phyloP scores from a whole-genome alignment of 2,888 invertebrate genomes.

The Margaritifera margaritifera region DNA sequence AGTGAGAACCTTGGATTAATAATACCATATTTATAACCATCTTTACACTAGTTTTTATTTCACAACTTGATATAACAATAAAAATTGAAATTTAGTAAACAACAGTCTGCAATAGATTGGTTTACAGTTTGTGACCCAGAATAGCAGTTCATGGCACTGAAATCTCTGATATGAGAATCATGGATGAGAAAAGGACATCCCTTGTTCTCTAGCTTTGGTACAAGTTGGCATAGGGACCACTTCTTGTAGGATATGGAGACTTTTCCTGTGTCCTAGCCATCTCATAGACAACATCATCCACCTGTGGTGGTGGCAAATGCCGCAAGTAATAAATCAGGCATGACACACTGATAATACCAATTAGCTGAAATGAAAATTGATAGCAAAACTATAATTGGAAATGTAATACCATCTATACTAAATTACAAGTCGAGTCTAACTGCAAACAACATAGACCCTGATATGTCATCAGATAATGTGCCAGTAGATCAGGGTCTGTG shows the following conservation, averaged over 20 bases:
- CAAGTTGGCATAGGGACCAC: slow-evolving; percentile 50
- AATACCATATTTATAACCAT: too few relatives aligned
- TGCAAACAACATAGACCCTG: not conserved
- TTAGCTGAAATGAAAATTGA: slow-evolving; percentile 46
- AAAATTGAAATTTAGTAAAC: too few relatives aligned
- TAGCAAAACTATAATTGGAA: not conserved
- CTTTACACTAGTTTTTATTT: too few relatives aligned
- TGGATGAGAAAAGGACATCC: not conserved
- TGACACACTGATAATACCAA: slow-evolving; percentile 49
- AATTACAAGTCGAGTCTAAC: not conserved
- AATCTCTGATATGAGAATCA: too few relatives aligned
- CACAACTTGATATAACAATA: too few relatives aligned
- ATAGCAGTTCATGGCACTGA: too few relatives aligned
- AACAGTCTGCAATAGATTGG: too few relatives aligned
- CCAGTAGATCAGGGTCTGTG: too few relatives aligned
- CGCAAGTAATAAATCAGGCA: slow-evolving; percentile 49
- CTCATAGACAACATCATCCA: slow-evolving; percentile 66
- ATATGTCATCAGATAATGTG: not conserved
- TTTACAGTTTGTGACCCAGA: too few relatives aligned
- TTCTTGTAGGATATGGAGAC: slow-evolving; percentile 64
- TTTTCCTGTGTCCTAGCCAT: slow-evolving; percentile 67
- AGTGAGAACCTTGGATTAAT: too few relatives aligned
- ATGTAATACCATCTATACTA: not conserved
- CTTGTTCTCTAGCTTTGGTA: slow-evolving; percentile 36
- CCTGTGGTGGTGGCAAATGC: slow-evolving; percentile 27